Conservation (phyloP, 2,113 vertebrate genomes). For the Leptodactylus fuscus region DNA sequence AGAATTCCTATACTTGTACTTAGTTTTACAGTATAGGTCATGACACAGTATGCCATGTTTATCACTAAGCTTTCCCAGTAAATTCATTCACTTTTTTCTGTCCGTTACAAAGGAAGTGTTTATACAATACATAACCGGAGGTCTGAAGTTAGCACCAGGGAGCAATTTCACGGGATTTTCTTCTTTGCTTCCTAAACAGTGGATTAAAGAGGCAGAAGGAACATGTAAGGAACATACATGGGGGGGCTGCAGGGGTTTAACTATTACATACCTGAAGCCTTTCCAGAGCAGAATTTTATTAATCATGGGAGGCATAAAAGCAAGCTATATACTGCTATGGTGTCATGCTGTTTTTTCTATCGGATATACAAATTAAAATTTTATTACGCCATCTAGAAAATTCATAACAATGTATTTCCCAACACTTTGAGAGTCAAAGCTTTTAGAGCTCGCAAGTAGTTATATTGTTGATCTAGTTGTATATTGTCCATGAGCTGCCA, state of each 20-base stretch:
- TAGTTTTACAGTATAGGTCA: not conserved
- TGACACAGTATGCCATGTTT: not conserved
- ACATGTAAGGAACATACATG: not conserved
- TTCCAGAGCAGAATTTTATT: not conserved
- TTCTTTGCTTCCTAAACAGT: slow-evolving; percentile 10
- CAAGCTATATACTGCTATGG: not conserved
- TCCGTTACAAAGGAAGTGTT: not conserved
- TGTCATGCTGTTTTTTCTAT: not conserved
- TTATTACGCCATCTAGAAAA: not conserved
- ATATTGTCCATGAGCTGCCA: no score
- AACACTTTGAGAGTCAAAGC: not conserved
- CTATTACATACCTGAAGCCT: not conserved
- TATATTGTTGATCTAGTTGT: no score
- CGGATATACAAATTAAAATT: not conserved
- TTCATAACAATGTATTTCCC: not conserved
- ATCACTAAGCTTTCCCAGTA: not conserved
- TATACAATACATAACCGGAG: not conserved
- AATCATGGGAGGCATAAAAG: not conserved
- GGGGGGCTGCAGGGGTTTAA: not conserved
- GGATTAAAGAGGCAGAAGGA: not conserved
- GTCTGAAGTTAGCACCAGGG: slow-evolving; percentile 7
- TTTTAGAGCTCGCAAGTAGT: no score
- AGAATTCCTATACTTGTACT: not conserved
- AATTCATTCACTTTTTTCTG: not conserved
- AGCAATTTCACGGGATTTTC: not conserved